These are phyloP conservation scores for Meiosimyza platycephala DNA, from an alignment of 2,888 invertebrate species.

Conservation along the genomic window DNA sequence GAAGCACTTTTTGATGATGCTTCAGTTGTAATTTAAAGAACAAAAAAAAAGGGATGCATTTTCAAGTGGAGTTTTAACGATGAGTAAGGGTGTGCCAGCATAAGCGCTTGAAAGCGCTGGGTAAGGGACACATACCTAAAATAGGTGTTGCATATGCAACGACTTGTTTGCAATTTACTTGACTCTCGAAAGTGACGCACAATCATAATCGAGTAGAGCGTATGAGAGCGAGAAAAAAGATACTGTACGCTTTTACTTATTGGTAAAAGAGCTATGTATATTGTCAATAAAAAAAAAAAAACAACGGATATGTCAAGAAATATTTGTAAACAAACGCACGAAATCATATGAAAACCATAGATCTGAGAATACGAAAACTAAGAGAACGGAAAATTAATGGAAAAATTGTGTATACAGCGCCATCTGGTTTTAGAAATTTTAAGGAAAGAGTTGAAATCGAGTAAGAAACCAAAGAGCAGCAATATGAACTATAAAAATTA, in stretches of 20 bases:
- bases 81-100: neutral
- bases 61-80: too few species aligned
- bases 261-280: too few species aligned
- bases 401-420: neutral
- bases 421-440: constrained; percentile 11
- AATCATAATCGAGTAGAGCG: neutral
- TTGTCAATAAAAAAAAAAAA: too few species aligned
- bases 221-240: neutral
- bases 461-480: neutral
- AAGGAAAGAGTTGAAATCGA: neutral
- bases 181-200: too few species aligned
- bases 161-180: neutral
- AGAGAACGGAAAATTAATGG: too few species aligned
- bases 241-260: too few species aligned
- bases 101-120: neutral
- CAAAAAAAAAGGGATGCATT: neutral
- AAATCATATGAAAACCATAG: too few species aligned
- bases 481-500: neutral
- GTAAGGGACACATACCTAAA: neutral
- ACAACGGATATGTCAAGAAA: neutral
- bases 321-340: constrained; percentile 19
- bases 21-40: neutral
- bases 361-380: too few species aligned
- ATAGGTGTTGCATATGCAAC: neutral
- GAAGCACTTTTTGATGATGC: constrained; percentile 11